Evolutionary conservation across 2,888 invertebrate genomes (phyloP), one percentile per base, ranked within the genome.

Genomic region (Cosmia trapezina): DNA sequence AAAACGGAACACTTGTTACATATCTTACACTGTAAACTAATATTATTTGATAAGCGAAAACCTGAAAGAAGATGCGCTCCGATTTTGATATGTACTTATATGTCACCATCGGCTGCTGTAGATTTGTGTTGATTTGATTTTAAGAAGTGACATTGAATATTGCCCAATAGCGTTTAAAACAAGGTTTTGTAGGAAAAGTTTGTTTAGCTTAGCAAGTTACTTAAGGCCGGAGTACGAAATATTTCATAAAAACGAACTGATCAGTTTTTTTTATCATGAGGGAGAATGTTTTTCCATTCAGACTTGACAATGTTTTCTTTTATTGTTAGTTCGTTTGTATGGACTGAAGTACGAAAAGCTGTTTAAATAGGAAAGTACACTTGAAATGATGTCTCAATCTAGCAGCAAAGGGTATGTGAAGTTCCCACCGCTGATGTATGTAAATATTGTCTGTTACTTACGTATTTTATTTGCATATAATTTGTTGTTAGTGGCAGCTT

Each of bases 391-490:
- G 90, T 91, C 91, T 94, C 89, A 73, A 87, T 89, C 85, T 89
- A 92, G 89, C 88, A 89, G 93, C 92, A 90, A 90, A 81, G 86
- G 95, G 93, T 95, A 94, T 92, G 89, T 87, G 82, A 89, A 89
- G 85, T 90, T 96, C 96, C 95, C 96, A 96, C 96, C 95, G 95
- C 95, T 91, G 87, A 78, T 92, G 90, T 87, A 86, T 92, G 90
- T 94, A 93, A 90, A 93, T 94, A 93, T 78, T 78, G 70, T 79
- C 70, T 80, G 45, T 87, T 91, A 85, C 81, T 75, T 86, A 63
- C 79, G 59, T 88, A 81, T 89, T 85, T 80, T 83, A 81, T 90
- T 82, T 88, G 83, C 87, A 85, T 87, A 88, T 85, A 84, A 86
- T 83, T 84, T 85, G 86, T 90, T 89, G 84, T 87, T 83, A 81